Evolutionary conservation across 2,797 vertebrate species (phyloP).

Genomic region (Synanceia verrucosa): DNA sequence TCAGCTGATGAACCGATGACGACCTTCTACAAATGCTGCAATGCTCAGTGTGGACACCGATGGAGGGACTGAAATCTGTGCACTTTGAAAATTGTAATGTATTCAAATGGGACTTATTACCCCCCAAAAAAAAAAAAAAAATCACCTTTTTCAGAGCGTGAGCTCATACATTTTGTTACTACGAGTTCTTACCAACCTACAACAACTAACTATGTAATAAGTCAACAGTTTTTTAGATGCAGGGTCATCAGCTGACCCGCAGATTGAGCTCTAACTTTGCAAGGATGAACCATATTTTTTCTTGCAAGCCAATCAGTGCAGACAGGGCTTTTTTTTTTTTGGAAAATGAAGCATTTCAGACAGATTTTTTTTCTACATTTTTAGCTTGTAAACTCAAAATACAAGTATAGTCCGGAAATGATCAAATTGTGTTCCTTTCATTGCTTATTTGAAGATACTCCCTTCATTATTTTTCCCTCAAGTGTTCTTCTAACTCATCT

Average conservation of each 20-base stretch:
- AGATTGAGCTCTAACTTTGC: neutral
- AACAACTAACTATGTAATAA: neutral
- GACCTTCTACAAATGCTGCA: constrained; percentile 99
- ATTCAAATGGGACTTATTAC: neutral
- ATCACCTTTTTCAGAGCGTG: neutral
- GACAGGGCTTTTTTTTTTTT: neutral
- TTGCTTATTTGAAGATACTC: neutral
- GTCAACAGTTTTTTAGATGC: neutral
- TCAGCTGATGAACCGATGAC: constrained; percentile 99
- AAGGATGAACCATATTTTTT: neutral
- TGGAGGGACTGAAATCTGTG: constrained; percentile 90
- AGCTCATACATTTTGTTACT: neutral
- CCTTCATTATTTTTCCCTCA: neutral
- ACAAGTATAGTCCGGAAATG: too few relatives aligned
- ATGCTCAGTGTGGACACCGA: constrained; percentile 89
- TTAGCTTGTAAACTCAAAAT: too few relatives aligned
- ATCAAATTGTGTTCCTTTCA: neutral
- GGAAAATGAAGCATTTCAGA: too few relatives aligned
- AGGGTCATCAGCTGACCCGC: neutral
- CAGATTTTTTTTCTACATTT: too few relatives aligned
- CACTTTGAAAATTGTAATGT: neutral
- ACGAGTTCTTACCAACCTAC: neutral
- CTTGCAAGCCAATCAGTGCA: neutral
- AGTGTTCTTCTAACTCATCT: neutral
- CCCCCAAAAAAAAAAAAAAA: too few relatives aligned